Evolutionary conservation across 2,888 invertebrate species (phyloP).

Genomic region (Lochmaea crataegi): DNA sequence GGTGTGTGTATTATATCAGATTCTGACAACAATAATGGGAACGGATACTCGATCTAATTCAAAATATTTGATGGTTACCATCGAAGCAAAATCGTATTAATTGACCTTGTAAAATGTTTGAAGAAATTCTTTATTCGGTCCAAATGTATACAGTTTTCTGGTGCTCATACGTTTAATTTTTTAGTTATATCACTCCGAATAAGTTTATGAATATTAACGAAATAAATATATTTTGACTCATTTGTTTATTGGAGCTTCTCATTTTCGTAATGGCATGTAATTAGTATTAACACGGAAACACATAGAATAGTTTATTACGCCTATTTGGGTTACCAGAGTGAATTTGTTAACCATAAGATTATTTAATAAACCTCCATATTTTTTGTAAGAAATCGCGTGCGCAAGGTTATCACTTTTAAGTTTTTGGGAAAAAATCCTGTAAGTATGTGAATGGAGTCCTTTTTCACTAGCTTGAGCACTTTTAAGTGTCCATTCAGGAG

Average conservation of each 20-base stretch:
- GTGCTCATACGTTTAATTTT: not conserved
- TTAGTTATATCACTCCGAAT: not conserved
- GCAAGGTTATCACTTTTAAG: too few species aligned
- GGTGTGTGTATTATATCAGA: not conserved
- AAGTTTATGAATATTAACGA: not conserved
- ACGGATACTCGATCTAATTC: slow-evolving; percentile 8
- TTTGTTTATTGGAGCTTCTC: slow-evolving; percentile 11
- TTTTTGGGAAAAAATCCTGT: too few species aligned
- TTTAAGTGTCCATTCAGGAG: too few species aligned
- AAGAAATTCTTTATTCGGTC: too few species aligned
- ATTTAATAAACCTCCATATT: slow-evolving; percentile 2
- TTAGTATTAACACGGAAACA: slow-evolving; percentile 6
- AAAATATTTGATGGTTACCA: not conserved
- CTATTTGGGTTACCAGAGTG: slow-evolving; percentile 6
- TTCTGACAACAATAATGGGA: slow-evolving; percentile 1
- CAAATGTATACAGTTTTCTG: too few species aligned
- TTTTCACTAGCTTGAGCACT: too few species aligned
- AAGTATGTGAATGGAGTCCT: too few species aligned
- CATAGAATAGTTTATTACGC: not conserved
- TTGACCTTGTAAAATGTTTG: too few species aligned
- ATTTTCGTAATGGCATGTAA: slow-evolving; percentile 9
- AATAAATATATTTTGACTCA: slow-evolving; percentile 4
- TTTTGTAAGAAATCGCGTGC: not conserved
- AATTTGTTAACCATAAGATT: slow-evolving; percentile 12
- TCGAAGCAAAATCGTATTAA: too few species aligned